Base-by-base conservation (phyloP, 2,797 vertebrate species). In the Ctenochaetus hawaiiensis region DNA sequence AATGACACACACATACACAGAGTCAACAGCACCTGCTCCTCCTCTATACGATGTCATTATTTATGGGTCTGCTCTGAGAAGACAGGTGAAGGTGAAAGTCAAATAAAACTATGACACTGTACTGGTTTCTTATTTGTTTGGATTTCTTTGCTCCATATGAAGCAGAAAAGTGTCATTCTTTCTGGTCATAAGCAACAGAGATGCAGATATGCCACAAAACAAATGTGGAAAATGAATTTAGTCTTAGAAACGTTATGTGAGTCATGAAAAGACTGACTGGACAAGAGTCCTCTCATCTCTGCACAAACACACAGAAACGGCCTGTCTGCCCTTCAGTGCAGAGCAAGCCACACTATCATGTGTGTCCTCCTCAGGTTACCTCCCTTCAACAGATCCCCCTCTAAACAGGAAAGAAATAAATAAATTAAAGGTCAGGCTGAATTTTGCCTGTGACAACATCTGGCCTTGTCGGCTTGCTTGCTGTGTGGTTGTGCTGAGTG, bases 361-460 rank as follows among this genome's bases (percentile, higher is more conserved):
- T 75, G 51, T 17, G 57, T 68, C 62, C 71, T 85, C 68, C 85
- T 90, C 85, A 63, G 73, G 60, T 90, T 88, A 91, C 85, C 82
- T 66, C 64, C 41, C 71, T 75, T 82, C 79, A 79, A 84, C 80
- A 68, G 71, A 91, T 80, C 77, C 73, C 39, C 64, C 64, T 80
- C 67, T 79, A 74, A 79, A 83, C 80, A 74, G 77, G 74, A 81
- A 81, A 81, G 58, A 89, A 92, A 92, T 92, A 87, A 93, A 93
- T 92, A 91, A 94, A 93, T 93, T 80, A 93, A 82, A 82, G 84
- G 80, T 75, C 58, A 41, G 76, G 81, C 47, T 26, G 80, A 86
- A 88, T 78, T 89, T 78, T 88, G 83, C 68, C 41, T 63, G 68
- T 82, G 81, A 75, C 67, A 86, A 80, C 80, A 85, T 82, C 80